Percentiles rank a stretch among this genome's conserved stretches.
Evolutionary conservation across 1,140 invertebrate species (phyloP).

Genomic region (Microvelia longipes): DNA sequence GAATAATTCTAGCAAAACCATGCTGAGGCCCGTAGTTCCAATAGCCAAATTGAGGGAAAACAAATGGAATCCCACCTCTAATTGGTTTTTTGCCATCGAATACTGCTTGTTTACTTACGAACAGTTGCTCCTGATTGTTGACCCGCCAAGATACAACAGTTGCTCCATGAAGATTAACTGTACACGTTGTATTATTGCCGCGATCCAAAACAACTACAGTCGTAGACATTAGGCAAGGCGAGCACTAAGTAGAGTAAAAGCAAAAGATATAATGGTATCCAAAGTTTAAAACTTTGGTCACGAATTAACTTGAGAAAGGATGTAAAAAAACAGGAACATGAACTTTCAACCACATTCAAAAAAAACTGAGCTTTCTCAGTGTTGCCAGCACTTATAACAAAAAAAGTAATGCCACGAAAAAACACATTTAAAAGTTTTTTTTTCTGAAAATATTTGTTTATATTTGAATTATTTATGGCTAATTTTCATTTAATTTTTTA

Average conservation of each 20-base stretch:
- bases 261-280: not conserved
- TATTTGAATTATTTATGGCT: no score
- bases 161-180: slow-evolving; percentile 81
- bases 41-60: slow-evolving; percentile 88
- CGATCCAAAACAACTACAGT: slow-evolving; percentile 72
- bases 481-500: not conserved
- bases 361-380: not conserved
- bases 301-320: not conserved
- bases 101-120: slow-evolving; percentile 83
- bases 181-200: slow-evolving; percentile 85
- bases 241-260: no score
- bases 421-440: not conserved
- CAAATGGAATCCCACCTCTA: slow-evolving; percentile 84
- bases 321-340: not conserved
- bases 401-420: no score
- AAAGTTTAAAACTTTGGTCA: not conserved
- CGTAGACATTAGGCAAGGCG: not conserved
- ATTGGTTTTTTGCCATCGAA: slow-evolving; percentile 92
- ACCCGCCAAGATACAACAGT: slow-evolving; percentile 88
- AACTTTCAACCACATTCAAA: not conserved
- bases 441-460: not conserved
- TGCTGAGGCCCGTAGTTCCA: slow-evolving; percentile 87
- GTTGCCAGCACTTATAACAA: not conserved
- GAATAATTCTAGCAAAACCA: slow-evolving; percentile 79
- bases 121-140: slow-evolving; percentile 85